Percentiles rank a stretch among this genome's conserved stretches.
These are phyloP conservation scores for Pinctada fucata DNA, from an alignment of 2,888 invertebrate species.

Conservation along the genomic window DNA sequence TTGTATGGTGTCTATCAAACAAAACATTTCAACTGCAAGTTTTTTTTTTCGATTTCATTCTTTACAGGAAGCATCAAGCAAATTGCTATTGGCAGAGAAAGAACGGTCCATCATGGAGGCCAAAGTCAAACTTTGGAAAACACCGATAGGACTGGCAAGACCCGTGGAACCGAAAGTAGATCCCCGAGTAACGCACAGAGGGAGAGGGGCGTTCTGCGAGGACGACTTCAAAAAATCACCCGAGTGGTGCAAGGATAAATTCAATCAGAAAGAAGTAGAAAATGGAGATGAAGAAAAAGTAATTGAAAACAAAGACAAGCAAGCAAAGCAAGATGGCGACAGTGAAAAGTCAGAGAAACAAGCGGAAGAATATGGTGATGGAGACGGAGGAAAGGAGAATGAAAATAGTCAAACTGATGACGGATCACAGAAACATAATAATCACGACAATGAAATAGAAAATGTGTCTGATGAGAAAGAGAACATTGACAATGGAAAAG, in stretches of 20 bases:
- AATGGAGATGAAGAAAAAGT: not conserved
- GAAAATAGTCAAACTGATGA: not conserved
- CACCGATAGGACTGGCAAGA: slow-evolving; percentile 54
- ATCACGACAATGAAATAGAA: not conserved
- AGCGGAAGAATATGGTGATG: not conserved
- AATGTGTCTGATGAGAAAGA: not conserved
- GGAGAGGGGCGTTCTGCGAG: slow-evolving; percentile 56
- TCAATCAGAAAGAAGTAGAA: not conserved
- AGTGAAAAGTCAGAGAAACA: not conserved
- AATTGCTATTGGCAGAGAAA: slow-evolving; percentile 84
- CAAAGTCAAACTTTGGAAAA: slow-evolving; percentile 81
- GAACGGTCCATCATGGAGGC: slow-evolving; percentile 85
- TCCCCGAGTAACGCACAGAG: slow-evolving; percentile 63
- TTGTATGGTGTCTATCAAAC: no score
- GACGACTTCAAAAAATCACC: slow-evolving; percentile 42
- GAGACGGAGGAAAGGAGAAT: not conserved
- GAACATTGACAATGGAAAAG: not conserved
- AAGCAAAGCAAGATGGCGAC: not conserved
- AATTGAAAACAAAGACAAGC: no score
- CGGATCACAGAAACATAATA: not conserved
- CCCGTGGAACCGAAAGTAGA: slow-evolving; percentile 52
- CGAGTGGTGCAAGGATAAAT: not conserved
- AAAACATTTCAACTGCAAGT: no score
- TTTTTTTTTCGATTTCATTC: not conserved
- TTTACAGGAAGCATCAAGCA: slow-evolving; percentile 83